phyloP scores from a whole-genome alignment of 2,888 invertebrate species.

The Apodemia zela region DNA sequence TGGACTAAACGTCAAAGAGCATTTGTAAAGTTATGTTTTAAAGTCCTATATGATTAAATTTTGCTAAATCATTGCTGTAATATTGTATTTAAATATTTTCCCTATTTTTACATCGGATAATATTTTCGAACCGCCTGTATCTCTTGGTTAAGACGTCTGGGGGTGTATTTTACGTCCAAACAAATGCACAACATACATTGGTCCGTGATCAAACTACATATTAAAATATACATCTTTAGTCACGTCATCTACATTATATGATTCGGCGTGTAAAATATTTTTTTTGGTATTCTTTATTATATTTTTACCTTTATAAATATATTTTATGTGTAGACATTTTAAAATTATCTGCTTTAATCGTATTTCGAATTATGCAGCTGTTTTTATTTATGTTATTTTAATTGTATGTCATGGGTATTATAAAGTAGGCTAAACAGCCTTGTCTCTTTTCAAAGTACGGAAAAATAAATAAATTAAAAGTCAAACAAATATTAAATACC shows the following conservation, averaged over 20 bases:
- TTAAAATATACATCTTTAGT: constrained; percentile 58
- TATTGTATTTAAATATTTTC: neutral
- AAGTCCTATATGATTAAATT: neutral
- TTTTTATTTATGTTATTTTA: no score
- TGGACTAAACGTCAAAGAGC: neutral
- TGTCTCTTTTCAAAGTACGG: no score
- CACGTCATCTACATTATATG: constrained; percentile 16
- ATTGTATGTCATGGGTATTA: no score
- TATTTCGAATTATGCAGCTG: no score
- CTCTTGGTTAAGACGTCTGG: neutral
- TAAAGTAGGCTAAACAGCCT: no score
- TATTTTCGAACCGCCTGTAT: constrained; percentile 9
- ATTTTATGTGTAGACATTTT: no score
- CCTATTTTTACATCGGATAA: neutral
- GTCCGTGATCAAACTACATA: constrained; percentile 59
- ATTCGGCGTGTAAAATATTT: neutral
- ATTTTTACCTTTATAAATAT: neutral
- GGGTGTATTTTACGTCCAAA: constrained; percentile 19
- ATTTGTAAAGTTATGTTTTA: neutral
- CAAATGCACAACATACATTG: constrained; percentile 57
- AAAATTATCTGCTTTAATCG: no score
- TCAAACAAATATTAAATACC: no score
- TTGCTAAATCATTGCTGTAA: neutral
- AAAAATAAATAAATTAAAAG: no score
- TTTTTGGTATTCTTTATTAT: neutral